Base-by-base conservation (phyloP, 2,797 vertebrate species). In the Acanthornis magna region DNA sequence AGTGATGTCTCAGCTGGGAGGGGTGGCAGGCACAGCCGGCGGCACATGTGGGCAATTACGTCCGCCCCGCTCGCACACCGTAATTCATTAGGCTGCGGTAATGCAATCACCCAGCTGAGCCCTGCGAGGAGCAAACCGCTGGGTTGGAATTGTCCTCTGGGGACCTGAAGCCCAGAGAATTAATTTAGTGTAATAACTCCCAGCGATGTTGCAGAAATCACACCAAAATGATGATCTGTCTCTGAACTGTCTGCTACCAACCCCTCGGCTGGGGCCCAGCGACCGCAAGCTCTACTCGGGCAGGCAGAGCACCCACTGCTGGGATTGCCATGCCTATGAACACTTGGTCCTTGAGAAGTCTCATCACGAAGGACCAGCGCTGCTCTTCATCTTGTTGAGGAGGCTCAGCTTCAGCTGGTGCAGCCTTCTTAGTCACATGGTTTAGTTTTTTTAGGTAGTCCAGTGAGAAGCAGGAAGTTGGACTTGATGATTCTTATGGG, bases 21-120 rank as follows among this genome's bases (percentile, higher is more conserved):
- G 8, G 50, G 19, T 36, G 15, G 38, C 19, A 18, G 2, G 2
- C 23, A n/a, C 23, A 27, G 67, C 47, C 23, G 8, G 77, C 0
- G 3, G 65, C 60, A 61, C 5, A 9, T 0, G 1, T 0, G 3
- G 82, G 55, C 88, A 63, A 50, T 67, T 30, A 27, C 3, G 0
- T 0, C 48, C 0, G 1, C 47, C 54, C 27, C 0, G 7, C 54
- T 61, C 9, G 7, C 1, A 5, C 5, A 27, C 54, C 0, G 1
- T 61, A 61, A 88, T 65, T 86, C 83, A 86, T 84, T 34, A 74
- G 86, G 51, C 67, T 0, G 0, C 3, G 29, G 48, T 85, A 93
- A 96, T 11, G 1, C 82, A 79, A 74, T 85, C 95, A 67, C 79
- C 57, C 91, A 86, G 76, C 88, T 90, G 93, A 91, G 80, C 62